Conservation (phyloP, 2,888 invertebrate species). For the Dinocampus coccinellae region DNA sequence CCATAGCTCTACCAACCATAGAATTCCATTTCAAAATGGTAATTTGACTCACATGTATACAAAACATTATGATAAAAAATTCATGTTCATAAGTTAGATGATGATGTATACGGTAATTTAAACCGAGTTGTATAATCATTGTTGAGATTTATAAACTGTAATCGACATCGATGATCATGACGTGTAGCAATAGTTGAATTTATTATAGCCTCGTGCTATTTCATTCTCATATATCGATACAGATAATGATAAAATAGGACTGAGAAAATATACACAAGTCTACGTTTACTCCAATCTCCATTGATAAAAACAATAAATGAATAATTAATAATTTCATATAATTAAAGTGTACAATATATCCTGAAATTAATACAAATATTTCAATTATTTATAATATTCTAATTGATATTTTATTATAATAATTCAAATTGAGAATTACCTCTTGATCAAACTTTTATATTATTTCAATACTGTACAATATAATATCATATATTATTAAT, state of each 20-base stretch:
- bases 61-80: background rate
- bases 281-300: background rate
- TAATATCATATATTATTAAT: too few relatives aligned
- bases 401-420: background rate
- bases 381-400: background rate
- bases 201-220: slow-evolving; percentile 19
- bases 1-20: background rate
- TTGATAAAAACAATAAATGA: slow-evolving; percentile 7
- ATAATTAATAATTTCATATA: slow-evolving; percentile 39
- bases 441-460: too few relatives aligned
- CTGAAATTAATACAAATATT: background rate
- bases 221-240: slow-evolving; percentile 21
- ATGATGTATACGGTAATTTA: background rate
- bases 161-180: slow-evolving; percentile 15
- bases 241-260: background rate
- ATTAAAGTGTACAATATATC: slow-evolving; percentile 30
- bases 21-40: background rate
- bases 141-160: background rate
- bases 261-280: background rate
- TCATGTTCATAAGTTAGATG: background rate
- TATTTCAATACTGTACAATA: too few relatives aligned
- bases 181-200: background rate
- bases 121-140: slow-evolving; percentile 2
- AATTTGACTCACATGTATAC: background rate
- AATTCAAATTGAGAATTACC: too few relatives aligned